A percentile compares a stretch with the other conserved stretches of the same genome.
These are phyloP conservation scores for Sus cebifrons DNA, from an alignment of 2,797 vertebrate species.

Conservation along the genomic window DNA sequence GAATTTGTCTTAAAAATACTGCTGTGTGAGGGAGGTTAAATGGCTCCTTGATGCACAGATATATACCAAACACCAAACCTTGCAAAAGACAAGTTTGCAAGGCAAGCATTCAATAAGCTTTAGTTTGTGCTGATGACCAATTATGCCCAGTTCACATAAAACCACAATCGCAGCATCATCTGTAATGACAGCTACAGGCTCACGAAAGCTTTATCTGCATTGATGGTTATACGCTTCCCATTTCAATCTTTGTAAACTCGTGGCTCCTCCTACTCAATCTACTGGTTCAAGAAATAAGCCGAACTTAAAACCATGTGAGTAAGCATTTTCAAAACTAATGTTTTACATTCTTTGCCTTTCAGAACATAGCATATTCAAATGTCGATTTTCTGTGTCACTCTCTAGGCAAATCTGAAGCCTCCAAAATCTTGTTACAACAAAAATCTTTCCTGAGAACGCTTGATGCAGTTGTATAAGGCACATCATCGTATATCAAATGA, in stretches of 20 bases:
- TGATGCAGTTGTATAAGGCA: neutral
- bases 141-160: slow-evolving; percentile 68
- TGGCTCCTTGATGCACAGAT: neutral
- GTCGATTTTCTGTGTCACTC: neutral
- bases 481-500: neutral
- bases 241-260: slow-evolving; percentile 57
- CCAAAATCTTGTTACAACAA: neutral
- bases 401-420: slow-evolving; percentile 1
- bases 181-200: slow-evolving; percentile 4
- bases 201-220: slow-evolving; percentile 22
- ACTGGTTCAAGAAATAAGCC: slow-evolving; percentile 61
- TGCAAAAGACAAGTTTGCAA: slow-evolving; percentile 39
- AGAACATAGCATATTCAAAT: neutral
- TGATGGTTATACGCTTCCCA: neutral
- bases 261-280: neutral
- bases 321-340: slow-evolving; percentile 47
- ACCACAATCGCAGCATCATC: slow-evolving; percentile 3
- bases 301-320: neutral
- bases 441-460: neutral
- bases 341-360: neutral
- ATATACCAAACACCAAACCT: neutral
- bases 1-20: slow-evolving; percentile 44
- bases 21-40: slow-evolving; percentile 30
- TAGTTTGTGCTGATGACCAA: slow-evolving; percentile 60
- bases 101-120: slow-evolving; percentile 62